Percentiles rank a stretch among this genome's conserved stretches.
These are phyloP conservation scores for Eulemur macaco DNA, from an alignment of 2,113 vertebrate genomes.

Conservation along the genomic window DNA sequence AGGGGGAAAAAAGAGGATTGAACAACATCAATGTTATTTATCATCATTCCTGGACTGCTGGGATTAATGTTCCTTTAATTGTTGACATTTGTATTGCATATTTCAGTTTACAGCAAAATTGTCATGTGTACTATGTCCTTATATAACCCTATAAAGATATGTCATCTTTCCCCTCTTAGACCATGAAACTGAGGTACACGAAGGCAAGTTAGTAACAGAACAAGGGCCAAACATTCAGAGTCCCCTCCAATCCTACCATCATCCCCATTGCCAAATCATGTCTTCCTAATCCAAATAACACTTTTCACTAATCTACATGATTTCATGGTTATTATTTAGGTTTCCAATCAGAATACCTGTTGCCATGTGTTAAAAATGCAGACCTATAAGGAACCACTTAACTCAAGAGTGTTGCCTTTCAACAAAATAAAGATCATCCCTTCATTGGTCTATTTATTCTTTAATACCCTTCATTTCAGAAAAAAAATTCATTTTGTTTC, in stretches of 20 bases:
- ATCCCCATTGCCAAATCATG: background rate
- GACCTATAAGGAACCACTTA: background rate
- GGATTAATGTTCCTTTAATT: background rate
- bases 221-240: background rate
- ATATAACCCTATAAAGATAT: background rate
- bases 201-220: background rate
- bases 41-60: background rate
- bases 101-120: background rate
- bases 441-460: background rate
- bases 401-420: background rate
- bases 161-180: background rate
- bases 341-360: background rate
- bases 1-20: background rate
- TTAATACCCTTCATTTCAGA: background rate
- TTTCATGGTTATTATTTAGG: background rate
- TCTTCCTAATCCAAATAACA: background rate
- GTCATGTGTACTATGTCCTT: background rate
- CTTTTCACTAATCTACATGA: background rate
- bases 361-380: background rate
- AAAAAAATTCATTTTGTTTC: background rate
- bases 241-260: rapidly evolving
- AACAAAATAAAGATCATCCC: background rate
- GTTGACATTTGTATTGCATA: background rate
- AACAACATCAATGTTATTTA: background rate
- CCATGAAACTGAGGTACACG: background rate